Conservation (phyloP, 1,140 invertebrate species). For the Papilio dardanus region DNA sequence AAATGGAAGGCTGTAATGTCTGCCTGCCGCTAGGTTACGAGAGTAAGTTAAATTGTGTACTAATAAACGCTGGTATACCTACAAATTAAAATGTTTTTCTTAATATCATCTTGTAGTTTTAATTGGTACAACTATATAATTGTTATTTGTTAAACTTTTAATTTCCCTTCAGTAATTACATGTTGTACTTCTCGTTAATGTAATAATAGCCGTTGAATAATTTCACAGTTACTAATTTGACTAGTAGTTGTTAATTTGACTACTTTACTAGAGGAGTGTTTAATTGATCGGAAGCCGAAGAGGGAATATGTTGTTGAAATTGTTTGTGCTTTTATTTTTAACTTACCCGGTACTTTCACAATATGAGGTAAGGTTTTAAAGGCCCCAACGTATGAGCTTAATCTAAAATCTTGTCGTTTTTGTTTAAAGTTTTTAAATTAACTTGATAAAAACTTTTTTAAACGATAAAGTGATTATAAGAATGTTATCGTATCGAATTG, state of each 20-base stretch:
- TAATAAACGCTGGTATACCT: background rate
- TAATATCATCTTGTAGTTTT: background rate
- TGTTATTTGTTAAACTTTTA: conserved; percentile 16
- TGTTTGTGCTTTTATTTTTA: background rate
- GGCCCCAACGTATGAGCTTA: too few relatives aligned
- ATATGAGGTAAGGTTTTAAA: background rate
- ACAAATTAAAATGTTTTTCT: background rate
- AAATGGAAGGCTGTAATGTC: too few relatives aligned
- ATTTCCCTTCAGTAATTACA: background rate
- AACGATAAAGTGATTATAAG: too few relatives aligned
- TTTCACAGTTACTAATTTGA: conserved; percentile 18
- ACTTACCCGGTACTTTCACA: background rate
- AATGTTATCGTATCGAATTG: too few relatives aligned
- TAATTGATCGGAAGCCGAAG: background rate
- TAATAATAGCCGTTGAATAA: conserved; percentile 1
- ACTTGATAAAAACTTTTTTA: too few relatives aligned
- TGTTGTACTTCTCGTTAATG: conserved; percentile 6
- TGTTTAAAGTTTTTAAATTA: too few relatives aligned
- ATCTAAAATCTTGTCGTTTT: too few relatives aligned
- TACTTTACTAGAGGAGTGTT: background rate
- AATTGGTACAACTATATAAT: background rate
- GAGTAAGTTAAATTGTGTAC: too few relatives aligned
- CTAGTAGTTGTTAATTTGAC: background rate
- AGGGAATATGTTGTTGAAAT: conserved; percentile 1
- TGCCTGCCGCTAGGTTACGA: too few relatives aligned